Evolutionary conservation across 2,113 vertebrate species (phyloP).

Genomic region (Boleophthalmus pectinirostris): DNA sequence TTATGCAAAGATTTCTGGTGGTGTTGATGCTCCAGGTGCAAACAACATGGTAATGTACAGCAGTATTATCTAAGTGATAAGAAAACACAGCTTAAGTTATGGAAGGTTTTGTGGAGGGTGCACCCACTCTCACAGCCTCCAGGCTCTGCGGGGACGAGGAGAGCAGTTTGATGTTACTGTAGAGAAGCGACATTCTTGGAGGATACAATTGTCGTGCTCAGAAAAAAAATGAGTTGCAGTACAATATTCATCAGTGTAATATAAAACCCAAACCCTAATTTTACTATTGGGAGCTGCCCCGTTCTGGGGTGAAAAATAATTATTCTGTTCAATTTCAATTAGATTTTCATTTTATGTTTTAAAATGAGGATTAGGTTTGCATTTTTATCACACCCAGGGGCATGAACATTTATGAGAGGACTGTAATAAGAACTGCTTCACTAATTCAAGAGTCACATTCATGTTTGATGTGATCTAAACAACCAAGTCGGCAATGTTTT

Average conservation of each 20-base stretch:
- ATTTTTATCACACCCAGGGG: too few relatives aligned
- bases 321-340: too few relatives aligned
- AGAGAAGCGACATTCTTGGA: neutral
- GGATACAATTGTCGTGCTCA: neutral
- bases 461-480: too few relatives aligned
- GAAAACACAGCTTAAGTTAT: neutral
- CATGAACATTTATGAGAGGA: too few relatives aligned
- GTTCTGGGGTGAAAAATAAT: neutral
- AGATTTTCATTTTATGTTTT: too few relatives aligned
- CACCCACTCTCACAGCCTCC: constrained; percentile 5
- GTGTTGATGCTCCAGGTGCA: constrained; percentile 22
- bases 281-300: neutral
- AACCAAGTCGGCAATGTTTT: too few relatives aligned
- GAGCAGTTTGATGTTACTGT: neutral
- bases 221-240: neutral
- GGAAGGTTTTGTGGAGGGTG: neutral
- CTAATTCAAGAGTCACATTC: too few relatives aligned
- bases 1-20: constrained; percentile 18
- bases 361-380: too few relatives aligned
- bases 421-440: too few relatives aligned
- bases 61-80: constrained; percentile 8
- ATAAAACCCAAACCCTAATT: neutral
- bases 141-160: constrained; percentile 2
- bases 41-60: neutral
- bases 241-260: neutral